Conservation (phyloP, 2,797 vertebrate species). For the Phyllotis vaccarum region DNA sequence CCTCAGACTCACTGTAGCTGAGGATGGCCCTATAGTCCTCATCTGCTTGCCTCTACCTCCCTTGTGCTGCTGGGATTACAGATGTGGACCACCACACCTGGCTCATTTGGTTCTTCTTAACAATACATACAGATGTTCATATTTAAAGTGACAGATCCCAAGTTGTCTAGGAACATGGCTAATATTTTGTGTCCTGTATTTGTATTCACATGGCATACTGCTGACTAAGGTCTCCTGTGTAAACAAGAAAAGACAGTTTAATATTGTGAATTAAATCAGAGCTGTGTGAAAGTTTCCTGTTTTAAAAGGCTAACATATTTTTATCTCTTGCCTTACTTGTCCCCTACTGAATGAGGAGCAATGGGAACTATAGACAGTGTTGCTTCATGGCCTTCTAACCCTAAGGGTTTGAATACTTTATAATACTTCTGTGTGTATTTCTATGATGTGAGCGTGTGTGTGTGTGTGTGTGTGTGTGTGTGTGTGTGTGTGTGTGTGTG, state of each 20-base stretch:
- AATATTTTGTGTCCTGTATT: not conserved
- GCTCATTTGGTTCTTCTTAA: not conserved
- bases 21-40: not conserved
- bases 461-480: not conserved
- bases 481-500: not conserved
- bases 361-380: not conserved
- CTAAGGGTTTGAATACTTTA: not conserved
- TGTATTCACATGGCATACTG: not conserved
- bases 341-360: not conserved
- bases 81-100: not conserved
- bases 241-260: conserved; percentile 8
- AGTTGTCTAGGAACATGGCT: not conserved
- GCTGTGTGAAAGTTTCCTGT: not conserved
- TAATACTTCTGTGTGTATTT: not conserved
- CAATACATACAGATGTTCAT: not conserved
- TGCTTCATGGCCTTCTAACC: not conserved
- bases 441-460: not conserved
- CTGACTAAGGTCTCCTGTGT: not conserved
- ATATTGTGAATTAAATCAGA: conserved; percentile 13
- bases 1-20: not conserved
- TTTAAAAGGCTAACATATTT: not conserved
- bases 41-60: no score
- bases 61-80: not conserved
- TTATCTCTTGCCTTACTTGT: not conserved
- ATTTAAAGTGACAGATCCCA: not conserved